A percentile compares a stretch with the other conserved stretches of the same genome.
Conservation (phyloP, 2,797 vertebrate genomes). For the Echiichthys vipera region DNA sequence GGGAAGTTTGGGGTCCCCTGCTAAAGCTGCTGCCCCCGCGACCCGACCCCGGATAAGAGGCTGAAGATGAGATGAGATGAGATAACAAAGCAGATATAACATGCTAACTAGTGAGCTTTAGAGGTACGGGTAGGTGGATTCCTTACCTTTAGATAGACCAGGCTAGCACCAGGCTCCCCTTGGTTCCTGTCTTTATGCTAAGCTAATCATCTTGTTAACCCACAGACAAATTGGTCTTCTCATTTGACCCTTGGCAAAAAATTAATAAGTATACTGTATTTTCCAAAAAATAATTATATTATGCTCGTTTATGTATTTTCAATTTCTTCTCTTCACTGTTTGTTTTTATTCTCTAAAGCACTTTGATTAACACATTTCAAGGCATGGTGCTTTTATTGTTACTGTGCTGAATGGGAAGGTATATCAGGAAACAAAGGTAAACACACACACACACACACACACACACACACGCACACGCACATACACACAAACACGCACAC, state of each 20-base stretch:
- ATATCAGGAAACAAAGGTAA: background rate
- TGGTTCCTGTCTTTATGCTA: background rate
- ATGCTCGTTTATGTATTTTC: background rate
- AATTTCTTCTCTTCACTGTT: background rate
- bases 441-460: slow-evolving; percentile 8
- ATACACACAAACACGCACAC: background rate
- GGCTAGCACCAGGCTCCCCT: background rate
- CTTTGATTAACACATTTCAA: background rate
- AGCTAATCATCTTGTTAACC: background rate
- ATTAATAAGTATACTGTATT: background rate
- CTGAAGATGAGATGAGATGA: too few relatives aligned
- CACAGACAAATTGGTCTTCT: background rate
- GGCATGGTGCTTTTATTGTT: background rate
- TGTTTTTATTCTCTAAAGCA: background rate
- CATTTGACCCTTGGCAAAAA: background rate
- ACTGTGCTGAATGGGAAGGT: background rate
- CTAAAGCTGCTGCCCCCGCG: too few relatives aligned
- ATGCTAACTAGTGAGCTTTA: too few relatives aligned
- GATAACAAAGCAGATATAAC: too few relatives aligned
- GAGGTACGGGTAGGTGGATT: background rate
- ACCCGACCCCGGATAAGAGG: too few relatives aligned
- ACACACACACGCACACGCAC: slow-evolving; percentile 1
- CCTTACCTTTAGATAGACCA: background rate
- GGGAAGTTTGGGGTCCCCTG: too few relatives aligned
- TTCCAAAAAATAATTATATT: background rate